A percentile compares a stretch with the other conserved stretches of the same genome.
Conservation (phyloP, 2,888 invertebrate species). For the Sinohyriopsis cumingii region DNA sequence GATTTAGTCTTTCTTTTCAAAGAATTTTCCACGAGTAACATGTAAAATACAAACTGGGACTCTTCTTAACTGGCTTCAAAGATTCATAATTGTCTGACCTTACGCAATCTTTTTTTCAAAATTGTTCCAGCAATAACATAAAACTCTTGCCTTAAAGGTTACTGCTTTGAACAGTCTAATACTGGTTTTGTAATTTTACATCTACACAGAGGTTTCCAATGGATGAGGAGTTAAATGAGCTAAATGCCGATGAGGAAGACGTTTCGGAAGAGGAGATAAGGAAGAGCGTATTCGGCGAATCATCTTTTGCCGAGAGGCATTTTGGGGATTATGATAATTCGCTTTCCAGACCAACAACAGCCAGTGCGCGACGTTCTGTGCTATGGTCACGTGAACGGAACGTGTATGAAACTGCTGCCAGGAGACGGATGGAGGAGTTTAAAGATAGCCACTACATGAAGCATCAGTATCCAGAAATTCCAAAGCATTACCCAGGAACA, state of each 20-base stretch:
- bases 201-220: too few species aligned
- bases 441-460: conserved; percentile 42
- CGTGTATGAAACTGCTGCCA: conserved; percentile 44
- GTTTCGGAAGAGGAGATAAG: conserved; percentile 37
- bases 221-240: too few species aligned
- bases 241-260: not conserved
- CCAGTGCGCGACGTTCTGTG: conserved; percentile 52
- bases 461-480: conserved; percentile 49
- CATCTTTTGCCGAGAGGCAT: conserved; percentile 23
- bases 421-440: conserved; percentile 42
- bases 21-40: too few species aligned
- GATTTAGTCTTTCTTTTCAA: too few species aligned
- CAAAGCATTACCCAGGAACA: conserved; percentile 58
- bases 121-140: too few species aligned
- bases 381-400: conserved; percentile 56
- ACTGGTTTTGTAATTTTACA: too few species aligned
- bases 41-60: too few species aligned
- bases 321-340: conserved; percentile 39
- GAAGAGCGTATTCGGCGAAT: conserved; percentile 35
- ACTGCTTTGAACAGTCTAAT: too few species aligned
- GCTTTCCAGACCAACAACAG: conserved; percentile 48
- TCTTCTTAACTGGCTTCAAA: too few species aligned
- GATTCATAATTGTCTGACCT: too few species aligned
- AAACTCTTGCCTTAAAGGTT: too few species aligned
- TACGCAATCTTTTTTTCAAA: too few species aligned